phyloP scores from a whole-genome alignment of 1,140 invertebrate species.

The Homalodisca vitripennis region DNA sequence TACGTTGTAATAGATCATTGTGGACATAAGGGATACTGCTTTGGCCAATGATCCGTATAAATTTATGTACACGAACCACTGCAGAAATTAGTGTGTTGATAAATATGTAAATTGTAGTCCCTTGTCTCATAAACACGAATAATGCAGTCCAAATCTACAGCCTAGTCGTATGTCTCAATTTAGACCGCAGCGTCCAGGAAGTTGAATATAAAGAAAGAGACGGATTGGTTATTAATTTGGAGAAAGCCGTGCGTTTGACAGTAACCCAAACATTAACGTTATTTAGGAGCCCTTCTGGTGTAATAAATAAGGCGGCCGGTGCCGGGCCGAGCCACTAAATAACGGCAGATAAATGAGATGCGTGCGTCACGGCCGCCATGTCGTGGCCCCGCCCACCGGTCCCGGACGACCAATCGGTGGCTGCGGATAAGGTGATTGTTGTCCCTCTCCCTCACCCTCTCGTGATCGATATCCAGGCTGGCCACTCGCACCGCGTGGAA shows the following conservation, averaged over 20 bases:
- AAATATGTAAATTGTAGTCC: no score
- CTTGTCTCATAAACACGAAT: no score
- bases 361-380: conserved; percentile 17
- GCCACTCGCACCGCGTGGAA: neutral
- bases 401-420: conserved; percentile 1
- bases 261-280: conserved; percentile 15
- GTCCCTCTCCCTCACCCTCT: neutral
- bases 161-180: no score
- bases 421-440: conserved; percentile 21
- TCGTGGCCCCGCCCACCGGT: neutral
- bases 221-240: conserved; percentile 21
- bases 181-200: no score
- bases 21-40: no score
- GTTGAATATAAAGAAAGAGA: neutral
- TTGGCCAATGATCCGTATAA: no score
- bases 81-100: no score
- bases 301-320: neutral
- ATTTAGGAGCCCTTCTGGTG: conserved; percentile 12
- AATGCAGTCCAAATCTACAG: no score
- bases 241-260: conserved; percentile 23
- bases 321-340: conserved; percentile 10
- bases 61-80: no score
- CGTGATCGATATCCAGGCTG: conserved; percentile 1
- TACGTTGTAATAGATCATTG: no score
- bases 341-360: conserved; percentile 4